Base-by-base conservation (phyloP, 2,797 vertebrate genomes). In the Pangasius larnaudii region DNA sequence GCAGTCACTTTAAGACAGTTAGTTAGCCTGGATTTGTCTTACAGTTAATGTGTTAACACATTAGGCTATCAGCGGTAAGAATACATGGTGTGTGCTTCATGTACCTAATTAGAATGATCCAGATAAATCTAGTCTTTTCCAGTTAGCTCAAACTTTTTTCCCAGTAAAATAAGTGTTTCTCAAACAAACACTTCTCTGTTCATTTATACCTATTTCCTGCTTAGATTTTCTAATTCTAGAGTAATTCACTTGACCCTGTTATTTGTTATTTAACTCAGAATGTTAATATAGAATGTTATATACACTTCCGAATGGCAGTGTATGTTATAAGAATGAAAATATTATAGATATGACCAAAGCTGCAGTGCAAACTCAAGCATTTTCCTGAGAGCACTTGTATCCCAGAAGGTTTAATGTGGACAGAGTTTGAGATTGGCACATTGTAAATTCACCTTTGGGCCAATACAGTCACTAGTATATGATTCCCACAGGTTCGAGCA, bases 401-500 rank as follows among this genome's bases (percentile, higher is more conserved):
- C 27, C 16, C 27, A 46, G 7, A 42, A 82, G 22, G 7, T 39
- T 42, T 30, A 1, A 22, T 30, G 42, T 83, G 9, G 14, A 39
- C 11, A 27, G 22, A n/a, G 27, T 59, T 49, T 56, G 53, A 84
- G 61, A 67, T 33, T 36, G 10, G 8, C n/a, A 46, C 39, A 33
- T 22, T 30, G 61, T 49, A 67, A 67, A 30, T 27, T 81, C 61
- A 30, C 81, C 61, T 19, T 49, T 30, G 16, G 10, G 18, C 51
- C 24, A 89, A 61, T 86, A 36, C 8, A 30, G 59, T 74, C 58
- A 91, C 88, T 87, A 93, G 81, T 89, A 92, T 85, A 97, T 96
- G 90, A 97, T 89, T 79, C 97, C 97, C 90, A 96, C 95, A 39
- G 97, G 97, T 85, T 97, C 96, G 91, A 98, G 93, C 84, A 97